These are phyloP conservation scores for Bombycilla garrulus DNA, from an alignment of 2,113 vertebrate species.

Conservation along the genomic window DNA sequence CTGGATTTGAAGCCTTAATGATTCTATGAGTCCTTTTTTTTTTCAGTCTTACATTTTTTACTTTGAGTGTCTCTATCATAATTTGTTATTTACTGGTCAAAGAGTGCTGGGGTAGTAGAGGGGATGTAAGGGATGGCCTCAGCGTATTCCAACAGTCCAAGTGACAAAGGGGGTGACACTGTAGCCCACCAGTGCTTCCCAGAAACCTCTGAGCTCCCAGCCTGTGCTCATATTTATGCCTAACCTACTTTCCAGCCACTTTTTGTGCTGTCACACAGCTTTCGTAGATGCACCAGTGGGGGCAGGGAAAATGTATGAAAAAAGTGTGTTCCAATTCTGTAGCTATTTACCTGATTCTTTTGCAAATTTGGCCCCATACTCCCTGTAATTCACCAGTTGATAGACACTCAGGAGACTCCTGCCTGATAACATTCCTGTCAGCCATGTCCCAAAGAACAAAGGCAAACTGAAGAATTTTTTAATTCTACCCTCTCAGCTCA, in stretches of 20 bases:
- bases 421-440: slow-evolving; percentile 68
- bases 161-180: accelerated
- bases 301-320: slow-evolving; percentile 1
- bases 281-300: not conserved
- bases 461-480: slow-evolving; percentile 75
- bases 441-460: slow-evolving; percentile 71
- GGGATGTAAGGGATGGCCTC: not conserved
- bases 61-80: not conserved
- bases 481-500: slow-evolving; percentile 77
- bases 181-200: not conserved
- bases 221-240: slow-evolving; percentile 23
- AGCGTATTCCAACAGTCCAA: not conserved
- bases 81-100: not conserved
- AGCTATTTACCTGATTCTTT: slow-evolving; percentile 59
- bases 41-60: not conserved
- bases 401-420: slow-evolving; percentile 22
- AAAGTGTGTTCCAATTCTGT: slow-evolving; percentile 37
- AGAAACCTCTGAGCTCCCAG: not conserved
- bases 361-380: slow-evolving; percentile 53
- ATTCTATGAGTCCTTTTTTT: not conserved
- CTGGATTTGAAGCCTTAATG: not conserved
- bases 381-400: slow-evolving; percentile 27
- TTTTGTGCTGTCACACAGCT: not conserved
- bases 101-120: not conserved
- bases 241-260: slow-evolving; percentile 55